phyloP scores from a whole-genome alignment of 2,113 vertebrate genomes.

The Cebidichthys violaceus region DNA sequence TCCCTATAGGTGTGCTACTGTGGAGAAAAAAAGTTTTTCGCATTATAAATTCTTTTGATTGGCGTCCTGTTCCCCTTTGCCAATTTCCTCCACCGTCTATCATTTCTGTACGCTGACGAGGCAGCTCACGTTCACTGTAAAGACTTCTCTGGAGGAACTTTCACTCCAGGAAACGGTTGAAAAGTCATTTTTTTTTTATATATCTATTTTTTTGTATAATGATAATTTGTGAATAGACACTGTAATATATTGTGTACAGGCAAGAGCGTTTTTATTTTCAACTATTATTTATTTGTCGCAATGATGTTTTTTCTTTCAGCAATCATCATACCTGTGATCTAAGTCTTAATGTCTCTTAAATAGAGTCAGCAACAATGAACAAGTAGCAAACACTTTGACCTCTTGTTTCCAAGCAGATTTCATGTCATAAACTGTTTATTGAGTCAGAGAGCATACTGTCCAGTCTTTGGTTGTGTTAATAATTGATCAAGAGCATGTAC shows the following conservation, averaged over 20 bases:
- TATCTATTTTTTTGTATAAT: conserved; percentile 53
- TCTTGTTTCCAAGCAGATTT: conserved; percentile 28
- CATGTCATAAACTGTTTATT: conserved; percentile 37
- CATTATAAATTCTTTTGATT: conserved; percentile 46
- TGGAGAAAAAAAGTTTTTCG: conserved; percentile 14
- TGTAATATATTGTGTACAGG: conserved; percentile 70
- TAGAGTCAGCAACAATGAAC: conserved; percentile 6
- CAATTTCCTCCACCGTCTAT: conserved; percentile 31
- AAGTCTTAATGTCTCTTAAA: conserved; percentile 24
- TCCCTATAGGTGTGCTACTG: conserved; percentile 29
- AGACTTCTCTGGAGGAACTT: conserved; percentile 6
- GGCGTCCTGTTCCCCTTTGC: not conserved
- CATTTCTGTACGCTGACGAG: conserved; percentile 34
- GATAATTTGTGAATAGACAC: conserved; percentile 44
- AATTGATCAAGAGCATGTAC: conserved; percentile 5
- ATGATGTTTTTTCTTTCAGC: conserved; percentile 33
- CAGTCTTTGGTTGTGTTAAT: conserved; percentile 4
- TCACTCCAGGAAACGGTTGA: not conserved
- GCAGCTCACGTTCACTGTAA: conserved; percentile 55
- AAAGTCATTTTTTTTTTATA: conserved; percentile 37
- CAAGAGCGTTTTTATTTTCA: conserved; percentile 21
- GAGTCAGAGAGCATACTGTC: not conserved
- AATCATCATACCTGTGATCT: not conserved
- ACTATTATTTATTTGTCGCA: conserved; percentile 72
- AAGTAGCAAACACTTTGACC: conserved; percentile 31